Percentiles rank a stretch among this genome's conserved stretches.
Evolutionary conservation across 2,888 invertebrate genomes (phyloP).

Genomic region (Drosophila nr. perissopoda): DNA sequence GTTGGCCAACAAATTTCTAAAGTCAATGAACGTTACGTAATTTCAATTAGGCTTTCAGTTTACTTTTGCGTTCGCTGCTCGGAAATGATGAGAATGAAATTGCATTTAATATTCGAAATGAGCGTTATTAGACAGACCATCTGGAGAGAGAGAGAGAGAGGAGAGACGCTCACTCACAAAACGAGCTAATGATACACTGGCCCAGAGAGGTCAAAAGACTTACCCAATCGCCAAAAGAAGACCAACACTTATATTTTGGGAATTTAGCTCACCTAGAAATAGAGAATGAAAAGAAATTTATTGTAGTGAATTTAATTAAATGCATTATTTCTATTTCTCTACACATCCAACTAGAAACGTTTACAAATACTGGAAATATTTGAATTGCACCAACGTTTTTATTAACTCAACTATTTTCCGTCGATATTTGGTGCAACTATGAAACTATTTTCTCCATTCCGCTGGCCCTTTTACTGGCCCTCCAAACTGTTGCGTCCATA

Average conservation of each 20-base stretch:
- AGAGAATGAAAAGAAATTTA: conserved; percentile 3
- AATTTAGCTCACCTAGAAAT: conserved; percentile 51
- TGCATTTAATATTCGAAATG: conserved; percentile 67
- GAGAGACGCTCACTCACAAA: conserved; percentile 25
- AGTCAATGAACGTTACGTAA: conserved; percentile 81
- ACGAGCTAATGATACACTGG: conserved; percentile 43
- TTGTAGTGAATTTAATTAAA: not conserved
- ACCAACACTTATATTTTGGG: not conserved
- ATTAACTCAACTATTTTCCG: conserved; percentile 9
- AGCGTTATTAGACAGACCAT: conserved; percentile 52
- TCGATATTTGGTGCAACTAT: conserved; percentile 18
- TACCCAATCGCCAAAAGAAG: conserved; percentile 36
- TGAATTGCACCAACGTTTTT: not conserved
- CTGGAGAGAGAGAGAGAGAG: conserved; percentile 2
- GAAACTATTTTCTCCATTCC: conserved; percentile 28
- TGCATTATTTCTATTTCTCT: not conserved
- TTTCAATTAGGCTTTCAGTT: conserved; percentile 73
- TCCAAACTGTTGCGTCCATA: conserved; percentile 52
- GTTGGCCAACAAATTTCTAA: conserved; percentile 52
- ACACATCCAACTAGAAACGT: not conserved
- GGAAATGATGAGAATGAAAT: conserved; percentile 76
- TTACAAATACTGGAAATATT: not conserved
- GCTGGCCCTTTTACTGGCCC: not conserved
- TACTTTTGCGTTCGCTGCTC: conserved; percentile 25
- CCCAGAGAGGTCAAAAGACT: conserved; percentile 63